Percentiles rank a stretch among this genome's conserved stretches.
Evolutionary conservation across 2,888 invertebrate genomes (phyloP).

Genomic region (Melanchra persicariae): DNA sequence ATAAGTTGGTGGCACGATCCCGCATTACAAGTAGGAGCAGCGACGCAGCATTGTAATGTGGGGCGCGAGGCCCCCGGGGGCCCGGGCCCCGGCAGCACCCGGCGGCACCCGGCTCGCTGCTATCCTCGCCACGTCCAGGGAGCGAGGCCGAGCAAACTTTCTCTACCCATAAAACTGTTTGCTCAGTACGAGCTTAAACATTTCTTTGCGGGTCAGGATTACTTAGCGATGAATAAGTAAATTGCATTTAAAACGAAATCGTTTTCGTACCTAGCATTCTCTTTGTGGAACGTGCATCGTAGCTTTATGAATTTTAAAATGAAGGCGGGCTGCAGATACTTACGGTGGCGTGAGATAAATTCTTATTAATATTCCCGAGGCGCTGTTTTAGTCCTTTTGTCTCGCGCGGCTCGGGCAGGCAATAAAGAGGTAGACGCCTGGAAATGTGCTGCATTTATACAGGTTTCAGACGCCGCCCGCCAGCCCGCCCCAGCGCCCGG

Average conservation of each 20-base stretch:
- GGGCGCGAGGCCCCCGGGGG: constrained; percentile 61
- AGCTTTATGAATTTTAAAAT: constrained; percentile 77
- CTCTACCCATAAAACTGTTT: constrained; percentile 77
- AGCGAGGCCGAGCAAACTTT: constrained; percentile 75
- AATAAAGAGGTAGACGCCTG: constrained; percentile 87
- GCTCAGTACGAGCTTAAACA: constrained; percentile 74
- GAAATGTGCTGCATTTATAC: constrained; percentile 88
- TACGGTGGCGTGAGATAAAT: constrained; percentile 79
- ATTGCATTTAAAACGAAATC: constrained; percentile 77
- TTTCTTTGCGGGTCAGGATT: constrained; percentile 75
- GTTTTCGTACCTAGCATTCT: constrained; percentile 67
- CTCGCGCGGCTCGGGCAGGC: constrained; percentile 79
- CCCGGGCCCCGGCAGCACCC: constrained; percentile 54
- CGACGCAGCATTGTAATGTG: constrained; percentile 59
- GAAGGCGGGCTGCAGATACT: constrained; percentile 68
- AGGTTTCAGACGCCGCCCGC: constrained; percentile 76
- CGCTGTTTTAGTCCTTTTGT: constrained; percentile 86
- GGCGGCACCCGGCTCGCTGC: constrained; percentile 41
- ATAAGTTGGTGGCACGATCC: constrained; percentile 71
- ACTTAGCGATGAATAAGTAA: constrained; percentile 79
- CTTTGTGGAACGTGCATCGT: constrained; percentile 63
- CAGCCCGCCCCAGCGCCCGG: constrained; percentile 23
- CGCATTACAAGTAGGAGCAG: constrained; percentile 69
- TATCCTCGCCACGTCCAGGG: constrained; percentile 67
- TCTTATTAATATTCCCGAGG: constrained; percentile 86